phyloP scores from a whole-genome alignment of 2,888 invertebrate genomes.

The Pemphredon lugubris region DNA sequence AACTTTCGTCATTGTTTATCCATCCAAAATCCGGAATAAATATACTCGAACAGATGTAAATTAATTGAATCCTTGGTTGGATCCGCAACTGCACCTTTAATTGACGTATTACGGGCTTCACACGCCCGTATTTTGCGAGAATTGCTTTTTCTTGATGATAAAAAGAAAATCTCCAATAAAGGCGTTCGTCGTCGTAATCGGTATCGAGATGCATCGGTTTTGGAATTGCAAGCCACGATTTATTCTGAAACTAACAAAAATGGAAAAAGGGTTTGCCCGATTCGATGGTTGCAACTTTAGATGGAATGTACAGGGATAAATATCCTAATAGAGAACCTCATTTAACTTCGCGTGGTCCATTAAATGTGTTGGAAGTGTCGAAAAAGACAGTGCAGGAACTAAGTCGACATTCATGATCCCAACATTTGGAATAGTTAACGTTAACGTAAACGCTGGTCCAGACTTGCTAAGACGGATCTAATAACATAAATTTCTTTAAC shows the following conservation, averaged over 20 bases:
- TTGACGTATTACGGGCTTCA: conserved; percentile 67
- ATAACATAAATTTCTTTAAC: neutral
- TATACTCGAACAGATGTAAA: neutral
- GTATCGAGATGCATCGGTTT: conserved; percentile 71
- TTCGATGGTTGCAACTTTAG: no score
- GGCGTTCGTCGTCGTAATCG: conserved; percentile 61
- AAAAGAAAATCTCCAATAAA: conserved; percentile 84
- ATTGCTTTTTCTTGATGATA: conserved; percentile 83
- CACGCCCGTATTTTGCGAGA: conserved; percentile 75
- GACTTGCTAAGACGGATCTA: conserved; percentile 69
- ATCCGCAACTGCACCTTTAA: conserved; percentile 65
- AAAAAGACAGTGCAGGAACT: conserved; percentile 78
- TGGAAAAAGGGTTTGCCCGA: no score
- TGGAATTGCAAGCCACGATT: conserved; percentile 82
- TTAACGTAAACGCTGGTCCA: conserved; percentile 84
- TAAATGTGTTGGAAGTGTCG: no score
- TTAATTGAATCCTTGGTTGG: neutral
- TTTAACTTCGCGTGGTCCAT: no score
- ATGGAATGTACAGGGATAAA: no score
- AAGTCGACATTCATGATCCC: conserved; percentile 82
- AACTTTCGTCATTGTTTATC: no score
- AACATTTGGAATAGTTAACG: conserved; percentile 73
- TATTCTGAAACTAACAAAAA: conserved; percentile 63
- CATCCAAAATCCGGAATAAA: no score
- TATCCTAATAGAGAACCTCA: no score